phyloP scores from a whole-genome alignment of 2,888 invertebrate genomes.

The Amblyjoppa fuscipennis region DNA sequence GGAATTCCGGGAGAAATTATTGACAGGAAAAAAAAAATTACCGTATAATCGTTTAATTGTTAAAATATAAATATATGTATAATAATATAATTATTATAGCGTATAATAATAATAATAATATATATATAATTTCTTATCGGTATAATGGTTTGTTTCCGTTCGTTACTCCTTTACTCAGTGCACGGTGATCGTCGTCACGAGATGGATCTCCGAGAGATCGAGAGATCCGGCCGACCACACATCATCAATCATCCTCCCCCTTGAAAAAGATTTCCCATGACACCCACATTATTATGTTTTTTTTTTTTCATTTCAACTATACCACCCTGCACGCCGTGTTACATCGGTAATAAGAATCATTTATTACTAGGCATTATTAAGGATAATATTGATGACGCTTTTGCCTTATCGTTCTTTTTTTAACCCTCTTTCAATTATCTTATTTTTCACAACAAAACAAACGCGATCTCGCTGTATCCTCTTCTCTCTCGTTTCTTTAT shows the following conservation, averaged over 20 bases:
- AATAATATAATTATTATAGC: slow-evolving; percentile 74
- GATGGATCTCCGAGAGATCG: slow-evolving; percentile 21
- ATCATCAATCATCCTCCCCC: slow-evolving; percentile 29
- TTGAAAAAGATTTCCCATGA: slow-evolving; percentile 48
- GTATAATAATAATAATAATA: slow-evolving; percentile 76
- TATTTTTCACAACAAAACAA: slow-evolving; percentile 26
- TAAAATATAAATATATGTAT: slow-evolving; percentile 83
- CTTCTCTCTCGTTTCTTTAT: slow-evolving; percentile 41
- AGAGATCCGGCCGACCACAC: slow-evolving; percentile 24
- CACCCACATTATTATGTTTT: slow-evolving; percentile 8
- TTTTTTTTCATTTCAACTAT: slow-evolving; percentile 41
- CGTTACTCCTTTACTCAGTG: slow-evolving; percentile 57
- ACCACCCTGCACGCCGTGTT: slow-evolving; percentile 62
- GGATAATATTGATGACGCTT: slow-evolving; percentile 57
- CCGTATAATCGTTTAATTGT: slow-evolving; percentile 82
- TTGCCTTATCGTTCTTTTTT: neutral
- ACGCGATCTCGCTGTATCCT: slow-evolving; percentile 30
- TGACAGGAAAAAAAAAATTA: slow-evolving; percentile 53
- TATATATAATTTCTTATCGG: slow-evolving; percentile 77
- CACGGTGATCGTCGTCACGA: slow-evolving; percentile 44
- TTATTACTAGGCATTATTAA: slow-evolving; percentile 69
- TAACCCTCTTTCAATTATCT: slow-evolving; percentile 12
- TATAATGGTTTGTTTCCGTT: slow-evolving; percentile 71
- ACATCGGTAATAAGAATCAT: slow-evolving; percentile 65
- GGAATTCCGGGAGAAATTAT: neutral